Percentiles rank a stretch among this genome's conserved stretches.
Conservation (phyloP, 2,797 vertebrate genomes). For the Paguma larvata region DNA sequence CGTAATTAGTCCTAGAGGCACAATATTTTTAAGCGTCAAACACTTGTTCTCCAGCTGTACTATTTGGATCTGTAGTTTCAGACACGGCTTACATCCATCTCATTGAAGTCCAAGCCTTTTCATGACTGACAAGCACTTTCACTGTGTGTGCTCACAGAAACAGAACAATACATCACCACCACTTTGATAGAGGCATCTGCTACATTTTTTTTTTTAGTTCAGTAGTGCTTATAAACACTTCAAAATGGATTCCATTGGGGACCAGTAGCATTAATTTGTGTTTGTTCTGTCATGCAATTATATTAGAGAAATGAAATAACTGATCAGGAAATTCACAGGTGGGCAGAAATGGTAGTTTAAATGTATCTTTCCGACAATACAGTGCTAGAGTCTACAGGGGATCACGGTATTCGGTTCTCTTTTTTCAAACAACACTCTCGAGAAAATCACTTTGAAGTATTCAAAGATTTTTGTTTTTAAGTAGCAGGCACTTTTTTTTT, state of each 20-base stretch:
- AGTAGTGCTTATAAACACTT: slow-evolving; percentile 45
- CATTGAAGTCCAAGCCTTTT: slow-evolving; percentile 66
- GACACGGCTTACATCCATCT: slow-evolving; percentile 44
- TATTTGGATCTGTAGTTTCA: slow-evolving; percentile 77
- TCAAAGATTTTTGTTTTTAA: slow-evolving; percentile 43
- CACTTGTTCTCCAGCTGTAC: slow-evolving; percentile 86
- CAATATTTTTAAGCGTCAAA: slow-evolving; percentile 85
- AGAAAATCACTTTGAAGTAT: slow-evolving; percentile 17
- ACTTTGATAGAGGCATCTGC: slow-evolving; percentile 66
- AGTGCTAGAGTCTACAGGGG: neutral
- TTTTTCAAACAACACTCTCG: neutral
- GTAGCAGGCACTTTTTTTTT: neutral
- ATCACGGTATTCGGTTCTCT: neutral
- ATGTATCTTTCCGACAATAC: neutral
- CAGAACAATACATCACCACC: neutral
- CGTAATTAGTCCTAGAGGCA: slow-evolving; percentile 88
- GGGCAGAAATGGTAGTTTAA: slow-evolving; percentile 47
- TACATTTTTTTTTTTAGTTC: slow-evolving; percentile 21
- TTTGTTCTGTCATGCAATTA: slow-evolving; percentile 66
- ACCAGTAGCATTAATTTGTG: slow-evolving; percentile 27
- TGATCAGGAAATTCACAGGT: slow-evolving; percentile 53
- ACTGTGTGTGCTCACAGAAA: slow-evolving; percentile 13
- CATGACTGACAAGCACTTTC: slow-evolving; percentile 52
- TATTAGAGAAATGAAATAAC: slow-evolving; percentile 47
- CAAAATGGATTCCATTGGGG: slow-evolving; percentile 32